phyloP scores from a whole-genome alignment of 2,888 invertebrate species.

The Aleiodes leptofemur region DNA sequence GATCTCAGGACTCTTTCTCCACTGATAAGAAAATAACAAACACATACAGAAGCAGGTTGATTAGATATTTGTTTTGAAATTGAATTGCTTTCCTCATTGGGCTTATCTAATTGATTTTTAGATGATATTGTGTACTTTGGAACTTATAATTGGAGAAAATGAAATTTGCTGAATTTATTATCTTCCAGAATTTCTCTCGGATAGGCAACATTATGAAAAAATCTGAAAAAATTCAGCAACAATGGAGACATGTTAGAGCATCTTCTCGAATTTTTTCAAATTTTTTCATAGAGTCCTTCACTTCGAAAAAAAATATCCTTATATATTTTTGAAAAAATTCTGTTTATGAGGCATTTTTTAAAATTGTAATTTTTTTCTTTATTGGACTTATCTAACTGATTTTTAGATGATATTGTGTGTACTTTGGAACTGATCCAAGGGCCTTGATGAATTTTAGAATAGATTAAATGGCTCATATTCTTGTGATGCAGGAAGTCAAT shows the following conservation, averaged over 20 bases:
- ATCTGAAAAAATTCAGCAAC: too few species aligned
- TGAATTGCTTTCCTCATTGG: constrained; percentile 3
- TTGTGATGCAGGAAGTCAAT: constrained; percentile 30
- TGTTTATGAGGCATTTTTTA: too few species aligned
- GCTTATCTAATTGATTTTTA: constrained; percentile 15
- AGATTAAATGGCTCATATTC: constrained; percentile 53
- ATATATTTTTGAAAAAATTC: too few species aligned
- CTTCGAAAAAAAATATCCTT: too few species aligned
- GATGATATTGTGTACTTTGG: constrained; percentile 54
- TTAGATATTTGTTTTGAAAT: background rate
- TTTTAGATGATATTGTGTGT: constrained; percentile 11
- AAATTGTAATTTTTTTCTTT: too few species aligned
- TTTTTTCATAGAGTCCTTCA: too few species aligned
- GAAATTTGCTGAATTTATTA: too few species aligned
- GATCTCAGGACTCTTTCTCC: constrained; percentile 80
- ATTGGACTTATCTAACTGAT: background rate
- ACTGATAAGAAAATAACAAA: constrained; percentile 70
- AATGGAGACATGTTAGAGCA: too few species aligned
- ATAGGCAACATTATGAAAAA: too few species aligned
- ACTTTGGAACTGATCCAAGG: constrained; percentile 64
- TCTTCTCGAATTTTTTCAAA: too few species aligned
- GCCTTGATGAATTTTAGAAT: constrained; percentile 63
- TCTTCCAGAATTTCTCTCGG: too few species aligned
- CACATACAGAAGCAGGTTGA: background rate
- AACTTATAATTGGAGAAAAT: constrained; percentile 34